Conservation (phyloP, 64 coral and sea anemone species). For the Montipora efflorescens region DNA sequence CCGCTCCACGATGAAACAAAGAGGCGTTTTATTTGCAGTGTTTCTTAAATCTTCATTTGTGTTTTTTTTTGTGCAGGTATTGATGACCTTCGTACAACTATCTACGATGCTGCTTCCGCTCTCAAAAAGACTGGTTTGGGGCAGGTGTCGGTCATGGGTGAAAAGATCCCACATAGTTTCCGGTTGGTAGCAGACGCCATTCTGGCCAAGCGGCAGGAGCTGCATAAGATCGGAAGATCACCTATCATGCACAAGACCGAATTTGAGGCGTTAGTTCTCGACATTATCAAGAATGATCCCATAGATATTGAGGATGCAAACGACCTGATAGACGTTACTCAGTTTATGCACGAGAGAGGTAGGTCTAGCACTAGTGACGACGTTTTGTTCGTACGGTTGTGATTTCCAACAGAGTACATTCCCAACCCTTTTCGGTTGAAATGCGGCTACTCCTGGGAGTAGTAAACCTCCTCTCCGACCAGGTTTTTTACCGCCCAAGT, state of each 20-base stretch:
- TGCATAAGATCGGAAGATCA: slow-evolving; percentile 33
- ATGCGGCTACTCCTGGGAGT: no score
- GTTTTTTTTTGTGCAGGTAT: slow-evolving; percentile 44
- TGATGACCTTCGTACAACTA: slow-evolving; percentile 71
- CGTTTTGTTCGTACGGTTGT: no score
- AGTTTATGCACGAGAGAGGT: slow-evolving; percentile 97
- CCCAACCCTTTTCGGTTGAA: no score
- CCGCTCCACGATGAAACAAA: no score
- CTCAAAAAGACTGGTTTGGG: slow-evolving; percentile 40
- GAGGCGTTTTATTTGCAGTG: background rate
- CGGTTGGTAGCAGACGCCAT: slow-evolving; percentile 67
- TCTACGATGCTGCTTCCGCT: slow-evolving; percentile 74
- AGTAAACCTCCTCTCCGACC: no score
- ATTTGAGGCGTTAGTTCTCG: slow-evolving; percentile 83
- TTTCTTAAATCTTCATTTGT: background rate
- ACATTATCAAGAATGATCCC: slow-evolving; percentile 64
- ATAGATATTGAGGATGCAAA: slow-evolving; percentile 84
- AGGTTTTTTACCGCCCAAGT: no score
- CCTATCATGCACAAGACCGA: slow-evolving; percentile 88
- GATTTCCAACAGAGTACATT: no score
- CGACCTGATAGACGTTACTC: slow-evolving; percentile 85
- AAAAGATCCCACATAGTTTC: slow-evolving; percentile 88
- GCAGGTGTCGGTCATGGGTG: slow-evolving; percentile 87
- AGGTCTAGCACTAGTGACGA: background rate
- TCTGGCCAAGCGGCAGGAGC: slow-evolving; percentile 59